A percentile compares a stretch with the other conserved stretches of the same genome.
These are phyloP conservation scores for Meles meles DNA, from an alignment of 2,113 vertebrate species.

Conservation along the genomic window DNA sequence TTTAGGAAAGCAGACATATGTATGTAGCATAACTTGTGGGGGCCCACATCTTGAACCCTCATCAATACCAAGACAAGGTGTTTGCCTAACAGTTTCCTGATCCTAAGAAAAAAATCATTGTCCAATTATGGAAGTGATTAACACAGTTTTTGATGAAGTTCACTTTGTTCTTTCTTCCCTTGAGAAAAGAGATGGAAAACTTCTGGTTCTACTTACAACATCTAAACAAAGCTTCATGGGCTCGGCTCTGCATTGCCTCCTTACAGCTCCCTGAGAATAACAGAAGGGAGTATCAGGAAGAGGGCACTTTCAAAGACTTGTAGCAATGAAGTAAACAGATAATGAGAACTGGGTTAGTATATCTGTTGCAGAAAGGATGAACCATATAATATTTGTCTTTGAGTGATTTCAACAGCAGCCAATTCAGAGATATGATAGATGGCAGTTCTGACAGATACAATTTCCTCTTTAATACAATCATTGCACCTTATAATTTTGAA, in stretches of 20 bases:
- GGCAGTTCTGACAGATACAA: background rate
- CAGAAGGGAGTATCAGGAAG: background rate
- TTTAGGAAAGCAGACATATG: background rate
- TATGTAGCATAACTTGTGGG: no score
- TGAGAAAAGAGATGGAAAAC: background rate
- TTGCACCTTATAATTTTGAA: background rate
- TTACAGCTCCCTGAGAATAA: background rate
- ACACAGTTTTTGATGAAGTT: background rate
- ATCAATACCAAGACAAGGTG: fast-evolving
- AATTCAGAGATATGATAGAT: background rate
- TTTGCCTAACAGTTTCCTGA: background rate
- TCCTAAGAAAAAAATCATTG: background rate
- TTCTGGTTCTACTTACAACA: background rate
- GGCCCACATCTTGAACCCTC: background rate
- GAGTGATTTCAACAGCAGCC: background rate
- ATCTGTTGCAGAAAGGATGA: background rate
- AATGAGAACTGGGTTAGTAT: background rate
- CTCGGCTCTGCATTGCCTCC: background rate
- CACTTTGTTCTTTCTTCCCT: background rate
- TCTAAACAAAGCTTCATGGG: background rate
- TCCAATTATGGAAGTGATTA: background rate
- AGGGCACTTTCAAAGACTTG: background rate
- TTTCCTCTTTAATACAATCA: background rate
- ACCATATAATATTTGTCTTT: background rate
- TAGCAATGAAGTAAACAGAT: background rate